Evolutionary conservation across 2,113 vertebrate species (phyloP).

Genomic region (Leiothrix lutea): DNA sequence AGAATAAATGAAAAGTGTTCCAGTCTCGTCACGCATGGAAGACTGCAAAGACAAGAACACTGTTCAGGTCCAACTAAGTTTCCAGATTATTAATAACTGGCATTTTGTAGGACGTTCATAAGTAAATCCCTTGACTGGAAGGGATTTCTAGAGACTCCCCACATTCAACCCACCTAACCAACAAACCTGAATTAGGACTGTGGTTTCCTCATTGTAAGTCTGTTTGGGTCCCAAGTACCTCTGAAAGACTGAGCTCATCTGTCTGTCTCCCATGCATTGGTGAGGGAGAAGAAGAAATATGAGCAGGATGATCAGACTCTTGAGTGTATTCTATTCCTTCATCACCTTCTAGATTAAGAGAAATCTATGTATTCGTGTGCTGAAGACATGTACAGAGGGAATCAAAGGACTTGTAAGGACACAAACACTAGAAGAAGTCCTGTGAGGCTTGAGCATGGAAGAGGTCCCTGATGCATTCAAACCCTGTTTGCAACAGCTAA

Average conservation of each 20-base stretch:
- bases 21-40: background rate
- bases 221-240: background rate
- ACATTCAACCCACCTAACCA: background rate
- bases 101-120: background rate
- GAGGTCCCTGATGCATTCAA: background rate
- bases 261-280: background rate
- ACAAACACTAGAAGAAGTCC: background rate
- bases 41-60: background rate
- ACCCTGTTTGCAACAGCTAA: background rate
- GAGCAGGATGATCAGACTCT: background rate
- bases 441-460: background rate
- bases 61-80: background rate
- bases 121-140: background rate
- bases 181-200: background rate
- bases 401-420: background rate
- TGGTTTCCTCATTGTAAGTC: background rate
- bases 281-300: background rate
- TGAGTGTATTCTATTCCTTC: background rate
- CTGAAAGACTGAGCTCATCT: background rate
- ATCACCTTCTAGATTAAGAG: background rate
- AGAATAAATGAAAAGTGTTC: background rate
- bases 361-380: background rate
- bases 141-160: background rate
- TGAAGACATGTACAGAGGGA: background rate
- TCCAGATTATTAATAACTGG: background rate